Conservation (phyloP, 2,113 vertebrate genomes). For the Chionomys nivalis region DNA sequence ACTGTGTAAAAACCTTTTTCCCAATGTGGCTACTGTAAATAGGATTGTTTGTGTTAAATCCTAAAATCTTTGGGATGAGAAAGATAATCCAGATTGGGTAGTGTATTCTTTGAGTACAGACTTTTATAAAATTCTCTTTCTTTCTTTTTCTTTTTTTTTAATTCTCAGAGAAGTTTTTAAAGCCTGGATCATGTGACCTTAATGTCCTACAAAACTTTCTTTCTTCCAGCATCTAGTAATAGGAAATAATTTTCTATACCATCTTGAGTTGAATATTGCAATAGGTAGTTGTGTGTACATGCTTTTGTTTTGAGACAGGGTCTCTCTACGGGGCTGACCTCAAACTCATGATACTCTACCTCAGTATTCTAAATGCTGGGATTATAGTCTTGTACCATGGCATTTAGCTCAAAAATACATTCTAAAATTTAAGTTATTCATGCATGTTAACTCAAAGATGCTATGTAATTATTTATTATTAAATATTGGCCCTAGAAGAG, state of each 20-base stretch:
- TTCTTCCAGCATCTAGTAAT: not conserved
- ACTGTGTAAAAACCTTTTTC: not conserved
- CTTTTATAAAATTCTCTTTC: not conserved
- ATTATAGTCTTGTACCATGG: not conserved
- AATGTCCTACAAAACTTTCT: not conserved
- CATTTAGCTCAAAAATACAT: not conserved
- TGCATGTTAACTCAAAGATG: not conserved
- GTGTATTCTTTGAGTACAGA: not conserved
- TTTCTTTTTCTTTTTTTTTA: not conserved
- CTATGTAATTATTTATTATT: not conserved
- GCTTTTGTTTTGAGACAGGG: not conserved
- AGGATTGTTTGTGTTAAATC: not conserved
- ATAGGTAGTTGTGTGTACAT: not conserved
- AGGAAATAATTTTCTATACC: not conserved
- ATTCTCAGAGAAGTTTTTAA: not conserved
- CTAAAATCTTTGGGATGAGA: not conserved
- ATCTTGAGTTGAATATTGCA: not conserved
- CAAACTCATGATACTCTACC: no score
- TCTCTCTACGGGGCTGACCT: not conserved
- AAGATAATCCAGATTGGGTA: not conserved
- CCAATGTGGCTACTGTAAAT: not conserved
- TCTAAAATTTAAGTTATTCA: not conserved
- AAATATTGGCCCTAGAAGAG: not conserved
- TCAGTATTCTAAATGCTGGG: not conserved
- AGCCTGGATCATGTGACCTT: not conserved